Conservation (phyloP, 2,888 invertebrate genomes). For the Tridacna gigas region DNA sequence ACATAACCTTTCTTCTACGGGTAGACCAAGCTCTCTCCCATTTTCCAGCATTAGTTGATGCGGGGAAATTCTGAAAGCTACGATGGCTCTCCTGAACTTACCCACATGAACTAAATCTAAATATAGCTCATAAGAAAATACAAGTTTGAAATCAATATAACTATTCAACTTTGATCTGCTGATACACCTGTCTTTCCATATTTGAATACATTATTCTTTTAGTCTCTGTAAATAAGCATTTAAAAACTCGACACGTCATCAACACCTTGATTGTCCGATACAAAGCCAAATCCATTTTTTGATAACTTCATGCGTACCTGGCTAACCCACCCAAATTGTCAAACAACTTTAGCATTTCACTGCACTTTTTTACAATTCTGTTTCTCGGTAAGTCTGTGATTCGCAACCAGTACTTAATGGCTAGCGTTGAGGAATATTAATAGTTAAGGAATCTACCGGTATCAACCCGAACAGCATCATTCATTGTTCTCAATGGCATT, state of each 20-base stretch:
- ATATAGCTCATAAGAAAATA: background rate
- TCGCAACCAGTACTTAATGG: constrained; percentile 1
- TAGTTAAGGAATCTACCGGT: no score
- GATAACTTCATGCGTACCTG: no score
- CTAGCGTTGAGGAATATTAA: background rate
- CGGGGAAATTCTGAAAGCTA: background rate
- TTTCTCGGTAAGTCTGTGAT: background rate
- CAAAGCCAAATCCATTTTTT: no score
- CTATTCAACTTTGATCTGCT: background rate
- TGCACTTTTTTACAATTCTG: background rate
- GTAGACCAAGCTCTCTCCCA: background rate
- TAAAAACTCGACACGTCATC: no score
- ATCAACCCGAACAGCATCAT: no score
- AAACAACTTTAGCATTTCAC: no score
- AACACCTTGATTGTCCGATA: no score
- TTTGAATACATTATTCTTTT: background rate
- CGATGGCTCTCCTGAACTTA: background rate
- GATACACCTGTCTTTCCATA: background rate
- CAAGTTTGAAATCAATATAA: background rate
- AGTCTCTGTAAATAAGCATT: background rate
- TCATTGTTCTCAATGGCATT: background rate
- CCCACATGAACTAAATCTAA: background rate
- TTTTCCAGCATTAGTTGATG: background rate
- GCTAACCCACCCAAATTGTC: no score
- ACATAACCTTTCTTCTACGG: background rate